phyloP scores from a whole-genome alignment of 35 echinoderm and acorn worm species.

The Amphiura filiformis region DNA sequence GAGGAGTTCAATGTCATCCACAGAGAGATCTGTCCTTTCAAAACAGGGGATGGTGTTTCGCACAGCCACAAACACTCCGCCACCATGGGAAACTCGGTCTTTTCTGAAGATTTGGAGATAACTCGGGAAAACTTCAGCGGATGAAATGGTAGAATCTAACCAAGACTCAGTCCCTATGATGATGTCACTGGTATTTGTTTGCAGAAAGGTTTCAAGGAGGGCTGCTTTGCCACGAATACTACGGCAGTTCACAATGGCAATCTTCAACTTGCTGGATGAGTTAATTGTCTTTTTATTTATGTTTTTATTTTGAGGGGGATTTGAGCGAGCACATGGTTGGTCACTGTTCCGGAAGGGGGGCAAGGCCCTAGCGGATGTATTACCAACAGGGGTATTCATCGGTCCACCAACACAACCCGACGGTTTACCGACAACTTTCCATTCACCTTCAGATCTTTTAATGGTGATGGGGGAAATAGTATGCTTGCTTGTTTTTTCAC shows the following conservation, averaged over 20 bases:
- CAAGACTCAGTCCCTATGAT: constrained; percentile 36
- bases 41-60: constrained; percentile 15
- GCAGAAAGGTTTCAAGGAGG: not conserved
- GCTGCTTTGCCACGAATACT: constrained; percentile 14
- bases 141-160: not conserved
- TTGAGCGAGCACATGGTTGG: no score
- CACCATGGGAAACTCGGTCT: constrained; percentile 19
- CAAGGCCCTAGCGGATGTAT: no score
- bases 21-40: not conserved
- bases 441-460: no score
- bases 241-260: constrained; percentile 20
- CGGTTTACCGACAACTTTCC: no score
- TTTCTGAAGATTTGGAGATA: constrained; percentile 19
- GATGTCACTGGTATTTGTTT: constrained; percentile 9
- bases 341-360: no score
- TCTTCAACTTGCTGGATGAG: no score
- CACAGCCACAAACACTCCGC: constrained; percentile 21
- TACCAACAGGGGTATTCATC: no score
- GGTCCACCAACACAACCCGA: no score
- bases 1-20: not conserved
- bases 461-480: no score
- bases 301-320: no score
- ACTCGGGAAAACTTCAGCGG: constrained; percentile 1
- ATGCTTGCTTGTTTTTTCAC: no score
- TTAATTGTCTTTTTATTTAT: no score